Evolutionary conservation across 2,113 vertebrate genomes (phyloP).

Genomic region (Rallus limicola): DNA sequence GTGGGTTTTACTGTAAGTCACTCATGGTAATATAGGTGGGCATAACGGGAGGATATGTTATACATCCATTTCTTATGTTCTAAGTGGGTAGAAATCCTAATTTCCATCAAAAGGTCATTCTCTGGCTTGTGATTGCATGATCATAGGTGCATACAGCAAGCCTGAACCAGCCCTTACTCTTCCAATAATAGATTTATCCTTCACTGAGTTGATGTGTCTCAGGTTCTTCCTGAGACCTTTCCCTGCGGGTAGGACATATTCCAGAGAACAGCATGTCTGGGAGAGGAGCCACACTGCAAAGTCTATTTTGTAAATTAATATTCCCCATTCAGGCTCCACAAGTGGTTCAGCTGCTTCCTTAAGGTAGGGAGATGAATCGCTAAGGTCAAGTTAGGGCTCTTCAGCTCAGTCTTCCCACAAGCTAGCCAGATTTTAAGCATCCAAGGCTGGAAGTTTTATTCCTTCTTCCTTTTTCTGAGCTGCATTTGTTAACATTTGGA

Average conservation of each 20-base stretch:
- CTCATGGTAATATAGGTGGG: not conserved
- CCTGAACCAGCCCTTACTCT: not conserved
- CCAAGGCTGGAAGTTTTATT: not conserved
- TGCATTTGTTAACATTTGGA: not conserved
- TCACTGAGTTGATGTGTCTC: not conserved
- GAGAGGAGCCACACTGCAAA: not conserved
- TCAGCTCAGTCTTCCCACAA: not conserved
- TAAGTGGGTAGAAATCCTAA: not conserved
- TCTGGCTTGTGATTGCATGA: not conserved
- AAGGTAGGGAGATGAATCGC: not conserved
- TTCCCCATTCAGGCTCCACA: not conserved
- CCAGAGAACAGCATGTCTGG: fast-evolving
- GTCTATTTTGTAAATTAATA: not conserved
- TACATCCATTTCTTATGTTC: not conserved
- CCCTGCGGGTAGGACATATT: not conserved
- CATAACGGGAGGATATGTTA: not conserved
- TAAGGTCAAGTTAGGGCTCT: not conserved
- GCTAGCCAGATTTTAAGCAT: not conserved
- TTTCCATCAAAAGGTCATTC: not conserved
- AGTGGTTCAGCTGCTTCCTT: not conserved
- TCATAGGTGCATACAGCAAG: not conserved
- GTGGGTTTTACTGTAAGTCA: not conserved
- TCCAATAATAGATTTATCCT: not conserved
- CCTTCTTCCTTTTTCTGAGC: not conserved
- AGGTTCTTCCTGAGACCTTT: not conserved